A percentile compares a stretch with the other conserved stretches of the same genome.
These are phyloP conservation scores for Phenganax subtilis DNA, from an alignment of 92 coral and sea anemone species.

Conservation along the genomic window DNA sequence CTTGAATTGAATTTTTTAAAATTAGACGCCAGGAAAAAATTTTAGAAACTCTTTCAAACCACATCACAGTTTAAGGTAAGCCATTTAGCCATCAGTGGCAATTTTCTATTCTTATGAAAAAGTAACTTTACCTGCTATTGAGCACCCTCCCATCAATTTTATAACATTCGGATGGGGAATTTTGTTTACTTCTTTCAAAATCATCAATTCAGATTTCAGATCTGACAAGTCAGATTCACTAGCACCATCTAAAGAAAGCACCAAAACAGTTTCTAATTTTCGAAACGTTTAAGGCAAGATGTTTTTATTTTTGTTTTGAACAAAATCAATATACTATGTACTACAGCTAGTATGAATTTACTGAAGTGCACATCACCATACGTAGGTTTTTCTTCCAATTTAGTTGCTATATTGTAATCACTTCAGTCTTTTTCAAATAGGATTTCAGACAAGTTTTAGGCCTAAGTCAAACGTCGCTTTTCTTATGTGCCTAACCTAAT, in stretches of 20 bases:
- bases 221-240: slow-evolving; percentile 46
- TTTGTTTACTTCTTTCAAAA: slow-evolving; percentile 68
- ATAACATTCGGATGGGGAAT: slow-evolving; percentile 64
- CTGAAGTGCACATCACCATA: background rate
- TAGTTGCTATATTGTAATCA: no score
- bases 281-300: background rate
- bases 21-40: no score
- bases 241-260: slow-evolving; percentile 45
- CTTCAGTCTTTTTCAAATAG: no score
- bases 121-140: slow-evolving; percentile 56
- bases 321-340: background rate
- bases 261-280: no score
- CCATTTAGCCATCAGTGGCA: no score
- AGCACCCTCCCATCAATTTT: slow-evolving; percentile 74
- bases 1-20: no score
- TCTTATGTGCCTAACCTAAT: no score
- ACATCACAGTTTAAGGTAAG: no score
- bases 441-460: no score
- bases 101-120: background rate
- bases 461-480: no score
- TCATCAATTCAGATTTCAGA: slow-evolving; percentile 60
- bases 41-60: no score
- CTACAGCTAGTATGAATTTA: background rate
- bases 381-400: no score
- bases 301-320: background rate